phyloP scores from a whole-genome alignment of 2,113 vertebrate genomes.

The Nanorana parkeri region DNA sequence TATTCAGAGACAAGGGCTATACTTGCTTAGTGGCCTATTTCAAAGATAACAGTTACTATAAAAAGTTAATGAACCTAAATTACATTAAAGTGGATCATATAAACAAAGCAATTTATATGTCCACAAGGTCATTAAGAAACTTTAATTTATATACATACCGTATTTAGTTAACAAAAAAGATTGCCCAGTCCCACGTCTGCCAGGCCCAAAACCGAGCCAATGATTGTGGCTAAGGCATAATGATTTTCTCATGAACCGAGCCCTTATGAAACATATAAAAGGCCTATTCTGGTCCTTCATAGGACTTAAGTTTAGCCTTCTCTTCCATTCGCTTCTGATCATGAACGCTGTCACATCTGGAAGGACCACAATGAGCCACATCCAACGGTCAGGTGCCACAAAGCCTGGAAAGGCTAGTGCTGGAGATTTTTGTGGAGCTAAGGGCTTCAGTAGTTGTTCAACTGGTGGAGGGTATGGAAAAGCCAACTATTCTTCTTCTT shows the following conservation, averaged over 20 bases:
- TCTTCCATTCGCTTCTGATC: not conserved
- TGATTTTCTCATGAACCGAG: conserved; percentile 3
- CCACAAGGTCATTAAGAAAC: not conserved
- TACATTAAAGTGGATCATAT: conserved; percentile 28
- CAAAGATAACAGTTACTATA: not conserved
- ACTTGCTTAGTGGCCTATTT: conserved; percentile 2
- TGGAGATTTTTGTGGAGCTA: not conserved
- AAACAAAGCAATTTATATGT: conserved; percentile 49
- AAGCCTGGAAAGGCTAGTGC: not conserved
- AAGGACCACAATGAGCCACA: conserved; percentile 27
- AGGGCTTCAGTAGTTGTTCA: conserved; percentile 39
- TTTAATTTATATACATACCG: not conserved
- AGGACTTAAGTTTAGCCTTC: conserved; percentile 1
- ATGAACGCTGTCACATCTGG: not conserved
- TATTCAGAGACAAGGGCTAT: not conserved
- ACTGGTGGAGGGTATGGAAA: not conserved
- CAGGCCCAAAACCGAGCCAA: conserved; percentile 42
- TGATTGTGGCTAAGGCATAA: conserved; percentile 9
- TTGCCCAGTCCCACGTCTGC: conserved; percentile 13
- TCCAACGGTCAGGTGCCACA: not conserved
- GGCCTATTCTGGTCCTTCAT: conserved; percentile 36
- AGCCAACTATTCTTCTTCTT: conserved; percentile 18
- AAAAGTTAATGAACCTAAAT: not conserved
- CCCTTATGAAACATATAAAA: not conserved
- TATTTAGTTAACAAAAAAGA: conserved; percentile 45